Percentiles rank a stretch among this genome's conserved stretches.
phyloP scores from a whole-genome alignment of 2,888 invertebrate species.

The Campoplex nolae region DNA sequence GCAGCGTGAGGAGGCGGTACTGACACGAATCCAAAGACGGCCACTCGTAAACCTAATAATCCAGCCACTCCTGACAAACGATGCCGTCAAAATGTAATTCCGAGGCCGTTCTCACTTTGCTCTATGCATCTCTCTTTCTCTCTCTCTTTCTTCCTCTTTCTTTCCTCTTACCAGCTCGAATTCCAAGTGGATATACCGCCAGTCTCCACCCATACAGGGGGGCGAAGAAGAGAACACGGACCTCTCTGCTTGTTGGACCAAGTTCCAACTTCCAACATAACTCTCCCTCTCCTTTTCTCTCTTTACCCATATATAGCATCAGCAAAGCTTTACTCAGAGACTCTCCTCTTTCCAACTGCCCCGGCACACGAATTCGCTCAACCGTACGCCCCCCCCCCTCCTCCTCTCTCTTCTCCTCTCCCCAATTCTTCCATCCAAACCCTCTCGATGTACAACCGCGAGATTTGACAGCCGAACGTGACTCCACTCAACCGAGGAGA shows the following conservation, averaged over 20 bases:
- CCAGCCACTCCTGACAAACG: conserved; percentile 82
- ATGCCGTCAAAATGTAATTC: conserved; percentile 83
- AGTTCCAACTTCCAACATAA: conserved; percentile 44
- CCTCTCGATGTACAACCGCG: conserved; percentile 68
- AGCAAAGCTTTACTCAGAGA: conserved; percentile 38
- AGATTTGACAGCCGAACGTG: conserved; percentile 79
- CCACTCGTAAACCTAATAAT: conserved; percentile 83
- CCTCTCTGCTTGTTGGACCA: conserved; percentile 66
- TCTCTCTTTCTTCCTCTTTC: conserved; percentile 68
- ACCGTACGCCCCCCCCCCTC: conserved; percentile 62
- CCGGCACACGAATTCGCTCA: conserved; percentile 64
- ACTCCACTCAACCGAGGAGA: conserved; percentile 71
- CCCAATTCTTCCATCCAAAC: conserved; percentile 8
- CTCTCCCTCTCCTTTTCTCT: conserved; percentile 62
- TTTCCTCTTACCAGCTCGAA: conserved; percentile 71
- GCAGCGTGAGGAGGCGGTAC: conserved; percentile 48
- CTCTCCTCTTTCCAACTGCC: conserved; percentile 52
- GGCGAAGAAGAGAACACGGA: conserved; percentile 36
- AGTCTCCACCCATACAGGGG: conserved; percentile 48
- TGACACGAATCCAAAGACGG: conserved; percentile 77
- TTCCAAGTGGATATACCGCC: conserved; percentile 75
- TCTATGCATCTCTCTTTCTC: conserved; percentile 43
- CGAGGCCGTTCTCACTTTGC: conserved; percentile 73
- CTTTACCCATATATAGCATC: conserved; percentile 46
- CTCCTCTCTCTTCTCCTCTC: conserved; percentile 6